Conservation (phyloP, 1,140 invertebrate species). For the Liolophura sinensis region DNA sequence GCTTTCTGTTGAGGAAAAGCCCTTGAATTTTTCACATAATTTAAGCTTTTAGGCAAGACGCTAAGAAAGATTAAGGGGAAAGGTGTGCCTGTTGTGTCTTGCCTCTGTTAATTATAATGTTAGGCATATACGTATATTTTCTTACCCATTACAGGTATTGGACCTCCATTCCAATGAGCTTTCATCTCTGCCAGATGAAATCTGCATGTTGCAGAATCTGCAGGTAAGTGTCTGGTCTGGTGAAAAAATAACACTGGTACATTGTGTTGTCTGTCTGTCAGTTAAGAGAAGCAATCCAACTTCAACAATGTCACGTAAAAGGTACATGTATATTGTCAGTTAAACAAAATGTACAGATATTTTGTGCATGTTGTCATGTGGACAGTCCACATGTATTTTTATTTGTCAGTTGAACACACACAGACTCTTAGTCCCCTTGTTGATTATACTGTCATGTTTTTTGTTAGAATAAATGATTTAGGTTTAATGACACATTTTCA, state of each 20-base stretch:
- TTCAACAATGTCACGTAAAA: not conserved
- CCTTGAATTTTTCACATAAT: not conserved
- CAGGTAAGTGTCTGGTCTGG: slow-evolving; percentile 68
- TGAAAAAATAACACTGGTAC: too few species aligned
- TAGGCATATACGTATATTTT: slow-evolving; percentile 2
- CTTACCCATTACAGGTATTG: slow-evolving; percentile 61
- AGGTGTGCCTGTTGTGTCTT: not conserved
- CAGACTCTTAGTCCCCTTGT: too few species aligned
- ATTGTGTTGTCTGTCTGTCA: slow-evolving; percentile 44
- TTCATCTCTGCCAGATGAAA: slow-evolving; percentile 68
- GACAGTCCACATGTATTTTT: slow-evolving; percentile 16
- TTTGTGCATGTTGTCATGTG: slow-evolving; percentile 1
- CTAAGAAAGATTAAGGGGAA: not conserved
- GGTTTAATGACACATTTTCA: too few species aligned
- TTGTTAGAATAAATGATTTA: too few species aligned
- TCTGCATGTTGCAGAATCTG: slow-evolving; percentile 67
- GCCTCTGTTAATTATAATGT: not conserved
- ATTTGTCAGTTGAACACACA: too few species aligned
- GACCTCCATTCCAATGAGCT: slow-evolving; percentile 76
- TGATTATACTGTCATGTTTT: too few species aligned
- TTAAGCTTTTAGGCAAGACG: not conserved
- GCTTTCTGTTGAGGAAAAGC: slow-evolving; percentile 10
- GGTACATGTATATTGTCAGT: not conserved
- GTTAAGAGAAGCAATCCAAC: not conserved
- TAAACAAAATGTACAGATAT: slow-evolving; percentile 1